A percentile compares a stretch with the other conserved stretches of the same genome.
Conservation (phyloP, 64 coral and sea anemone species). For the Anthopleura sola region DNA sequence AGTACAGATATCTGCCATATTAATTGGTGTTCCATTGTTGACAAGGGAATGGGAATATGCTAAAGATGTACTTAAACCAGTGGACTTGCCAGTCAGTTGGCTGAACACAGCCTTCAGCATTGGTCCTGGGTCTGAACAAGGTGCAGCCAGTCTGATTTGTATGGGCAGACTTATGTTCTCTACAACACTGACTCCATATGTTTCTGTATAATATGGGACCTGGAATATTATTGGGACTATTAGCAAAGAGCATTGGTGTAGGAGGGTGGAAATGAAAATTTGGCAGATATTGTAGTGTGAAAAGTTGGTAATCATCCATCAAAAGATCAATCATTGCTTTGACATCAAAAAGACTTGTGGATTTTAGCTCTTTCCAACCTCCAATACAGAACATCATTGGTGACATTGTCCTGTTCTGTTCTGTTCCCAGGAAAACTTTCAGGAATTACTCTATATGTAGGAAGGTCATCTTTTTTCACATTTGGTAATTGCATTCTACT, state of each 20-base stretch:
- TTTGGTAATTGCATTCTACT: background rate
- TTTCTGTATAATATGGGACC: constrained; percentile 29
- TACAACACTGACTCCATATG: background rate
- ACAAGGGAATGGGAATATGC: background rate
- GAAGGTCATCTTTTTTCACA: background rate
- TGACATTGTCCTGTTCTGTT: background rate
- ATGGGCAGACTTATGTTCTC: too few species aligned
- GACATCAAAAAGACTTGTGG: constrained; percentile 20
- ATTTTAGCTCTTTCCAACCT: constrained; percentile 33
- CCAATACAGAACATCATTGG: constrained; percentile 20
- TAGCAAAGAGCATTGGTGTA: constrained; percentile 22
- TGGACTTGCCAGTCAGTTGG: background rate
- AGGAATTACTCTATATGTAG: constrained; percentile 15
- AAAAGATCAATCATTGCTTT: constrained; percentile 28
- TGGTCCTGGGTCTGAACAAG: background rate
- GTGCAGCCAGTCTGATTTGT: background rate
- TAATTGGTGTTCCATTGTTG: background rate
- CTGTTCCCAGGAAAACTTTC: constrained; percentile 22
- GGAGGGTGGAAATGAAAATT: constrained; percentile 25
- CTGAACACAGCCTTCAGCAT: background rate
- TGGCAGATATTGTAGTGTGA: constrained; percentile 19
- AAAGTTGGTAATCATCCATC: constrained; percentile 25
- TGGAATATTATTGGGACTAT: background rate
- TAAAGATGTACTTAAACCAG: too few species aligned
- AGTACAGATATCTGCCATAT: background rate